Evolutionary conservation across 2,113 vertebrate genomes (phyloP), one percentile per base, ranked within the genome.

Genomic region (Muntiacus reevesi): DNA sequence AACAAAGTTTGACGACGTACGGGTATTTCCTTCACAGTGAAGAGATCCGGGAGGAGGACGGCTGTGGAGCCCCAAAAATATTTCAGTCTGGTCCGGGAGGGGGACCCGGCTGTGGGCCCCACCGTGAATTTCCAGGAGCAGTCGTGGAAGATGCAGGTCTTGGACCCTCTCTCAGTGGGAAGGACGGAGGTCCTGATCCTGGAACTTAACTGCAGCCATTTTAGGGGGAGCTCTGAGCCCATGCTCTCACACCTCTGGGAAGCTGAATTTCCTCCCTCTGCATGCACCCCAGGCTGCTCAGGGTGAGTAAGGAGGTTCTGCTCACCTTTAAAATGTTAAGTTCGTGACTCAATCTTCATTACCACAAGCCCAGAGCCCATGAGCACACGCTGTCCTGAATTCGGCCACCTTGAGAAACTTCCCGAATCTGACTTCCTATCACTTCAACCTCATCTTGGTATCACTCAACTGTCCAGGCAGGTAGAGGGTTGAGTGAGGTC

Each of bases 401-500:
- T 12, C 2, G 92, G 89, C n/a, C 87, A 40, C 36, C 5, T 36
- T 17, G 50, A 96, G 43, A 52, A 67, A 84, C 5, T 88, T 62
- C 79, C 94, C 71, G 28, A 40, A 8, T 67, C 2, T 33, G 67
- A 43, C 81, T 84, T 52, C 45, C 55, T 96, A 78, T 27, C n/a
- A 13, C 36, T 23, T 19, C 16, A 17, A 9, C 5, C 60, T 16
- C 2, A 0, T 15, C 85, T 40, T 57, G 15, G 21, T 2, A 25
- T 54, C 84, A 40, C 55, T 11, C 88, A 36, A 3, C 28, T 28
- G 12, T 9, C n/a, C 9, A 0, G 45, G 3, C 21, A 82, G 60
- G 54, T 2, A 40, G 25, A 62, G 6, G 0, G 5, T 8, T 16
- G 9, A 0, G 7, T 1, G 19, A 36, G 23, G 33, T 0, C 1